These are phyloP conservation scores for Zaprionus africanus DNA, from an alignment of 1,140 invertebrate genomes.

Conservation along the genomic window DNA sequence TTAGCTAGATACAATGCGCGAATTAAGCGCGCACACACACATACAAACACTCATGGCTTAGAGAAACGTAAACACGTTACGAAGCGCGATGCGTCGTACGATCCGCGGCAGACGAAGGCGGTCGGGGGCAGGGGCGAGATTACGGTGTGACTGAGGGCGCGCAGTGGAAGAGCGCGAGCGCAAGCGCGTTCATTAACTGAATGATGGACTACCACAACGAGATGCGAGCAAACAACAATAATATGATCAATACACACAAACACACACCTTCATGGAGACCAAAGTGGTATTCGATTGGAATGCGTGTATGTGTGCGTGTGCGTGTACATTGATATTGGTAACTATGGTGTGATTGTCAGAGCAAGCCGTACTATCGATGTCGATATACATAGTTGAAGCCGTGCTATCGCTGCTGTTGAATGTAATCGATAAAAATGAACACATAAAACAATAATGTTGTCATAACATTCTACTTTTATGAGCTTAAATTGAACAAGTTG, in stretches of 20 bases:
- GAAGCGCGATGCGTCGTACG: slow-evolving; percentile 34
- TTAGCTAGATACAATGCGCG: slow-evolving; percentile 66
- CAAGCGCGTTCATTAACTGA: slow-evolving; percentile 62
- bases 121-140: slow-evolving; percentile 28
- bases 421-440: no score
- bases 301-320: slow-evolving; percentile 24
- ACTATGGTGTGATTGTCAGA: not conserved
- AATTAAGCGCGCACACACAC: slow-evolving; percentile 59
- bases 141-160: slow-evolving; percentile 15
- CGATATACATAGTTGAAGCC: slow-evolving; percentile 20
- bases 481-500: no score
- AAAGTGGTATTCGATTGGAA: slow-evolving; percentile 49
- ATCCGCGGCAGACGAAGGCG: slow-evolving; percentile 8
- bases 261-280: slow-evolving; percentile 14
- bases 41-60: slow-evolving; percentile 51
- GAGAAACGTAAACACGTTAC: slow-evolving; percentile 72
- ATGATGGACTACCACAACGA: slow-evolving; percentile 64
- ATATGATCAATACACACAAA: slow-evolving; percentile 28
- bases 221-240: slow-evolving; percentile 47
- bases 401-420: not conserved
- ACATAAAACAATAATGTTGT: no score
- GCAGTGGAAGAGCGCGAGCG: slow-evolving; percentile 23
- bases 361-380: slow-evolving; percentile 30
- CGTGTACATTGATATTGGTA: slow-evolving; percentile 19
- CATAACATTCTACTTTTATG: no score